Conservation (phyloP, 1,140 invertebrate species). For the Ceratosolen solmsi region DNA sequence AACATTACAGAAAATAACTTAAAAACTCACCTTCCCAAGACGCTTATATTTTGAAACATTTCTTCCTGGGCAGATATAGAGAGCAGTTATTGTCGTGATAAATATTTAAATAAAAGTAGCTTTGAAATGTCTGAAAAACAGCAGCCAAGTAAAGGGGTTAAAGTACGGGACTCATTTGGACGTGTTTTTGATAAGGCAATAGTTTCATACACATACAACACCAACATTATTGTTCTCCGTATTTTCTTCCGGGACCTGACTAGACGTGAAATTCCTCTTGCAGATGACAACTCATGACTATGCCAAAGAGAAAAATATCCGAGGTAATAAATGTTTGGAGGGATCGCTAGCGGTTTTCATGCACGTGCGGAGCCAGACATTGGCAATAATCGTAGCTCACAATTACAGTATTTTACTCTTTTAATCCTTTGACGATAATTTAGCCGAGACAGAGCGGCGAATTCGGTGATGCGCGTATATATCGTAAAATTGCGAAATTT, state of each 20-base stretch:
- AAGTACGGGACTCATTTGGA: not conserved
- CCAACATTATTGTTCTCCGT: not conserved
- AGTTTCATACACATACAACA: not conserved
- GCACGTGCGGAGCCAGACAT: not conserved
- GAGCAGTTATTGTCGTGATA: not conserved
- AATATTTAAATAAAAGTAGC: not conserved
- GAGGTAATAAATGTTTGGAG: not conserved
- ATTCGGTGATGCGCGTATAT: not conserved
- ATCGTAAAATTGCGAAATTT: not conserved
- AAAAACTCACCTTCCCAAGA: not conserved
- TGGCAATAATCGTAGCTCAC: not conserved
- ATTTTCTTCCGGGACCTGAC: not conserved
- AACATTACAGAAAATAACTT: no score
- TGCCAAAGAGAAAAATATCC: not conserved
- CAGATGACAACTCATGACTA: not conserved
- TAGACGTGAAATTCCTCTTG: not conserved
- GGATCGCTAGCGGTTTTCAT: not conserved
- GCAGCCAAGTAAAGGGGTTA: not conserved
- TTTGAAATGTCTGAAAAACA: not conserved
- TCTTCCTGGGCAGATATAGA: not conserved
- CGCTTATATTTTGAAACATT: not conserved
- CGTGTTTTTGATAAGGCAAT: not conserved
- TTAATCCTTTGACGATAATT: not conserved
- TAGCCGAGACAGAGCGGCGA: not conserved
- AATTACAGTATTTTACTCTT: constrained; percentile 5